Conservation (phyloP, 2,113 vertebrate genomes). For the Himantopus leucocephalus region DNA sequence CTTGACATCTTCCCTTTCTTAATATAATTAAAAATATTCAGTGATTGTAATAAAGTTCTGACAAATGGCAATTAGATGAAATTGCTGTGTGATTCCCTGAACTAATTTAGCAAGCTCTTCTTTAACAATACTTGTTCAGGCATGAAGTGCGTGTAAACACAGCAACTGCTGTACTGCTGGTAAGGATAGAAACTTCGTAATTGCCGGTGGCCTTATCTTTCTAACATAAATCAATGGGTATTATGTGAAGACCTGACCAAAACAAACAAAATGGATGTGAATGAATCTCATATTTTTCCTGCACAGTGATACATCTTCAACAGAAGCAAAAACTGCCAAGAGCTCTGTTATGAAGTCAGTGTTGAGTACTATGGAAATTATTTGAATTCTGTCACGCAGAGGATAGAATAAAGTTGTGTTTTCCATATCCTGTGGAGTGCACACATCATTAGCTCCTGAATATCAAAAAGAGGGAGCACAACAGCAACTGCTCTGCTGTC, state of each 20-base stretch:
- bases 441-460: constrained; percentile 15
- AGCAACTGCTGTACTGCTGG: background rate
- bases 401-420: constrained; percentile 16
- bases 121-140: constrained; percentile 3
- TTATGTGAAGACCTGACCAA: background rate
- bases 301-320: background rate
- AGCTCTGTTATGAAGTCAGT: background rate
- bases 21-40: constrained; percentile 52
- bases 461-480: background rate
- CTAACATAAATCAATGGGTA: background rate
- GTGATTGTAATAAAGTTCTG: constrained; percentile 22
- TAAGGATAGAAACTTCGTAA: background rate
- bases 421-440: background rate
- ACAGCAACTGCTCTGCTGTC: background rate
- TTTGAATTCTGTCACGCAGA: background rate
- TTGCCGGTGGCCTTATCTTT: background rate
- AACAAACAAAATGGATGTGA: background rate
- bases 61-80: constrained; percentile 49
- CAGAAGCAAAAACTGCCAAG: background rate
- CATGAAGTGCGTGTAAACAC: constrained; percentile 2
- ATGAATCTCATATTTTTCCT: background rate
- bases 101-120: constrained; percentile 46
- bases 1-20: constrained; percentile 23
- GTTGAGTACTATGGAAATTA: background rate
- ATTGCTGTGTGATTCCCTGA: constrained; percentile 38